These are phyloP conservation scores for Spizella passerina DNA, from an alignment of 2,797 vertebrate genomes.

Conservation along the genomic window DNA sequence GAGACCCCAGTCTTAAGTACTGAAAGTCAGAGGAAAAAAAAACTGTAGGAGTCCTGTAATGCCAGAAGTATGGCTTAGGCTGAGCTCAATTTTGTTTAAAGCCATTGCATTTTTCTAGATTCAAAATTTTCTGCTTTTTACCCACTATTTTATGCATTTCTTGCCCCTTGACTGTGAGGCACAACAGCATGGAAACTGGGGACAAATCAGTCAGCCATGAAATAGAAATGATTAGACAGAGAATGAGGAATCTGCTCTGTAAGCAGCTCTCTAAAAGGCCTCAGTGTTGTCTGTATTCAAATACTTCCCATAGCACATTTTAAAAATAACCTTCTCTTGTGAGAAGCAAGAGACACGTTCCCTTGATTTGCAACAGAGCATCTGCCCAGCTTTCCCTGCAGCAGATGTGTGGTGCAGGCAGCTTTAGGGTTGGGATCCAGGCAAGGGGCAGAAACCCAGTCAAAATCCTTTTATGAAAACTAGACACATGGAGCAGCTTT, in stretches of 20 bases:
- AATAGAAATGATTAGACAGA: constrained; percentile 61
- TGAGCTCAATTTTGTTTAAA: neutral
- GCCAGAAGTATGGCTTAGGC: neutral
- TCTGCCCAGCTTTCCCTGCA: neutral
- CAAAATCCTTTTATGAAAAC: neutral
- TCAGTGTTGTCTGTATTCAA: constrained; percentile 47
- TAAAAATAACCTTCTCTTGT: constrained; percentile 67
- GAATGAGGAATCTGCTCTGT: constrained; percentile 51
- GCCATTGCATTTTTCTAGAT: neutral
- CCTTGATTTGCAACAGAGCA: neutral
- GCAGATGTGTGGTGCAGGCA: neutral
- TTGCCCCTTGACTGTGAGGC: constrained; percentile 25
- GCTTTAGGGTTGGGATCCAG: neutral
- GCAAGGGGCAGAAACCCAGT: neutral
- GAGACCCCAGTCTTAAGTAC: neutral
- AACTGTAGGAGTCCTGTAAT: neutral
- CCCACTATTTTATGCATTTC: constrained; percentile 7
- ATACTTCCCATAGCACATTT: constrained; percentile 45
- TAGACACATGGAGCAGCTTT: neutral
- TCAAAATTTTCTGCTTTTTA: neutral
- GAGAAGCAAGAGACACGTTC: constrained; percentile 32
- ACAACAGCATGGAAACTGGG: constrained; percentile 41
- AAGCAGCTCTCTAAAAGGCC: constrained; percentile 58
- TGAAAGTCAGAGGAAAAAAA: neutral
- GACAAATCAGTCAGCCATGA: constrained; percentile 49